Conservation (phyloP, 2,797 vertebrate species). For the Cheirogaleus major region DNA sequence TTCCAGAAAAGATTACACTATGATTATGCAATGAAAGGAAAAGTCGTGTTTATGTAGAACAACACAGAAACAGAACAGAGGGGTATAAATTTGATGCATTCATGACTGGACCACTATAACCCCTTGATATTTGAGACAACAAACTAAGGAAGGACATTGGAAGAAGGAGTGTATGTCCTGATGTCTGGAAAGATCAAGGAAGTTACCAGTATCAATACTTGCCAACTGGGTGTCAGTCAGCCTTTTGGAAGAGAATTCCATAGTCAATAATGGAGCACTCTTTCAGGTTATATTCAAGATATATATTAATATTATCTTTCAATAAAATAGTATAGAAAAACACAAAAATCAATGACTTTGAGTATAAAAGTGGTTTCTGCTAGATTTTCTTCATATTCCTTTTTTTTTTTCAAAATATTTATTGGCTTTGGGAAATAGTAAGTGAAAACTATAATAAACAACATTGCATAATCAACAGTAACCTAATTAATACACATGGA, state of each 20-base stretch:
- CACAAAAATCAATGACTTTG: background rate
- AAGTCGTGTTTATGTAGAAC: background rate
- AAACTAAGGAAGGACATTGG: background rate
- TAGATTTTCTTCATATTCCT: background rate
- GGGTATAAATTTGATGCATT: background rate
- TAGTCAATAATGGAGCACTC: background rate
- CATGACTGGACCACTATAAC: background rate
- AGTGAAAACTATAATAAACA: background rate
- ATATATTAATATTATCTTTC: background rate
- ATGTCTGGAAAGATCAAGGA: background rate
- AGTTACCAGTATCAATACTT: background rate
- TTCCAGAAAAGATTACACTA: background rate
- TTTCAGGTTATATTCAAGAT: background rate
- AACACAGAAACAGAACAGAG: background rate
- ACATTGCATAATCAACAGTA: background rate
- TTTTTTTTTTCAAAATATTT: background rate
- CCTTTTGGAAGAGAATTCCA: background rate
- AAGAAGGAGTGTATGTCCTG: background rate
- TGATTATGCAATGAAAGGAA: background rate
- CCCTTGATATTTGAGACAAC: background rate
- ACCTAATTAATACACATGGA: background rate
- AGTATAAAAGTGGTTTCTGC: background rate
- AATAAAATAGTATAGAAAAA: background rate
- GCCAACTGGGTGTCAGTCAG: background rate
- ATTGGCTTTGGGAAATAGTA: background rate